Percentiles rank a stretch among this genome's conserved stretches.
Evolutionary conservation across 2,888 invertebrate species (phyloP).

Genomic region (Cryptocheilus praepositus): DNA sequence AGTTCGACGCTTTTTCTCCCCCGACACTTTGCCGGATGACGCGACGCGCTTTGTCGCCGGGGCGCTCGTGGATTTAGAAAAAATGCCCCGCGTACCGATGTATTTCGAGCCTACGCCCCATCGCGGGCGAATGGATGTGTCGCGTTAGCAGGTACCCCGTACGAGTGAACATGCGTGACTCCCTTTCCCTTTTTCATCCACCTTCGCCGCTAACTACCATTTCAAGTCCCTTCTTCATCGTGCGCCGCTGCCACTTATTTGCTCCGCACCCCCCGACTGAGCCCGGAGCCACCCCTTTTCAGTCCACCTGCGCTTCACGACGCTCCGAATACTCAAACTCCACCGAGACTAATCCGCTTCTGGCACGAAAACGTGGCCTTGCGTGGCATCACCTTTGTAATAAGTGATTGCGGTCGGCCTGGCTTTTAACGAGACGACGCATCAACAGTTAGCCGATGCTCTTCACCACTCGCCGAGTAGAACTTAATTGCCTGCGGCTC

Average conservation of each 20-base stretch:
- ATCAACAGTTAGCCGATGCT: neutral
- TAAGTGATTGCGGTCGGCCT: constrained; percentile 5
- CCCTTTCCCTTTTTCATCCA: constrained; percentile 34
- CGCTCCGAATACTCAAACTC: constrained; percentile 9
- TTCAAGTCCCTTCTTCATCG: constrained; percentile 47
- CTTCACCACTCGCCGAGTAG: too few relatives aligned
- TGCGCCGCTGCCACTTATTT: constrained; percentile 48
- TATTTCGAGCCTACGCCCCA: too few relatives aligned
- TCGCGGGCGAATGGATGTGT: constrained; percentile 22
- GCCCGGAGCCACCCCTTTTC: constrained; percentile 29
- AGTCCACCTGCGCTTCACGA: constrained; percentile 32
- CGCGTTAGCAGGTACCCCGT: constrained; percentile 36
- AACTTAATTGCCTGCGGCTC: too few relatives aligned
- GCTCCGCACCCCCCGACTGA: constrained; percentile 28
- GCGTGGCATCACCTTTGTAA: neutral
- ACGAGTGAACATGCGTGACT: constrained; percentile 50
- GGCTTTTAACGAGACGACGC: neutral
- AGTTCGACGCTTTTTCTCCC: constrained; percentile 1
- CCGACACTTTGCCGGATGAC: too few relatives aligned
- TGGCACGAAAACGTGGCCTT: constrained; percentile 23
- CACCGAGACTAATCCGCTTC: constrained; percentile 24
- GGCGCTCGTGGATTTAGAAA: too few relatives aligned
- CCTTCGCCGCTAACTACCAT: constrained; percentile 42
- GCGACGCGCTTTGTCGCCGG: too few relatives aligned
- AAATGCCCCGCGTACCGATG: too few relatives aligned